Conservation (phyloP, 2,888 invertebrate species). For the Trachelus stipa region DNA sequence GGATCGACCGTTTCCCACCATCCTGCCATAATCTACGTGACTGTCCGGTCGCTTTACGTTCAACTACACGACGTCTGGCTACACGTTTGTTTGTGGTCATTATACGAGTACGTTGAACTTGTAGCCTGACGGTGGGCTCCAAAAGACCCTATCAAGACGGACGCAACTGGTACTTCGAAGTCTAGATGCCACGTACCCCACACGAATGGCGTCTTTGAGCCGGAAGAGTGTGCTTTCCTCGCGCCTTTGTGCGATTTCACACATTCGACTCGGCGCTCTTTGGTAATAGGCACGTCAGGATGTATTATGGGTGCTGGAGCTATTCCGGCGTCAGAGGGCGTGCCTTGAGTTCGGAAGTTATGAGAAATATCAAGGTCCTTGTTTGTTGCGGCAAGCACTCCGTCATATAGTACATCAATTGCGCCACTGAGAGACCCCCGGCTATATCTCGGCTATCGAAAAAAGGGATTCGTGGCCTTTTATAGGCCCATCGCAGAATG, state of each 20-base stretch:
- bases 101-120: conserved; percentile 53
- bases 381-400: not conserved
- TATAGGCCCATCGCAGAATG: not conserved
- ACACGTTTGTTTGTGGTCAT: conserved; percentile 52
- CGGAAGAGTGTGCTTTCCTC: not conserved
- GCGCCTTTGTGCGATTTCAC: not conserved
- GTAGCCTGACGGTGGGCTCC: conserved; percentile 11
- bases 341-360: not conserved
- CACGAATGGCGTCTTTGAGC: not conserved
- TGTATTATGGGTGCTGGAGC: not conserved
- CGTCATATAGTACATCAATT: not conserved
- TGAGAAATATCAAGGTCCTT: not conserved
- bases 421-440: not conserved
- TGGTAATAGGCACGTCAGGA: not conserved
- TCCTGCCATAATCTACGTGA: conserved; percentile 10
- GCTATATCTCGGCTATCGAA: not conserved
- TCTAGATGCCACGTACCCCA: not conserved
- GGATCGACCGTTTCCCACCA: conserved; percentile 11
- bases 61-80: conserved; percentile 35
- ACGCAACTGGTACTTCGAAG: not conserved
- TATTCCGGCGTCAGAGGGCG: not conserved
- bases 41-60: conserved; percentile 27
- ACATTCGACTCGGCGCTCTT: not conserved
- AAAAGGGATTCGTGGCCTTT: not conserved
- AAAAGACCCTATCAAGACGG: conserved; percentile 13